These are phyloP conservation scores for Medauroidea extradentata DNA, from an alignment of 1,140 invertebrate species.

Conservation along the genomic window DNA sequence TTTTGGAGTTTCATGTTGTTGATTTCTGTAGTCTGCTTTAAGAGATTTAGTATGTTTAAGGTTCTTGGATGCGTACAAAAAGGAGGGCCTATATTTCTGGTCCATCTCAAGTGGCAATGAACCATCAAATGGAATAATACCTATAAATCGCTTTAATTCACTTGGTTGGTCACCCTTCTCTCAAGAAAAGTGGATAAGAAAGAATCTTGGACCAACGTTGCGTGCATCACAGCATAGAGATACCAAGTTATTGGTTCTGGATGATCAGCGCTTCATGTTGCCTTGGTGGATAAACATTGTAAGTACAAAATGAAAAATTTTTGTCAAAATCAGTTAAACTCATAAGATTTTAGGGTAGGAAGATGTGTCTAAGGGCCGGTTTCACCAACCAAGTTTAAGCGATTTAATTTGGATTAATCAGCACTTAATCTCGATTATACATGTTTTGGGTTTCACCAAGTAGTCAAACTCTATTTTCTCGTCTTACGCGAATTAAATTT, in stretches of 20 bases:
- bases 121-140: constrained; percentile 48
- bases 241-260: constrained; percentile 60
- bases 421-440: too few relatives aligned
- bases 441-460: too few relatives aligned
- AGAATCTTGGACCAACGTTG: constrained; percentile 65
- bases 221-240: constrained; percentile 51
- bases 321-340: too few relatives aligned
- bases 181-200: constrained; percentile 57
- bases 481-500: too few relatives aligned
- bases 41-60: constrained; percentile 23
- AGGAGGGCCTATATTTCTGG: constrained; percentile 53
- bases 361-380: too few relatives aligned
- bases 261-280: constrained; percentile 64
- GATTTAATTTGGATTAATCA: too few relatives aligned
- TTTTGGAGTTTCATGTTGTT: too few relatives aligned
- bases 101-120: constrained; percentile 63
- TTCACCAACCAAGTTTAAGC: too few relatives aligned
- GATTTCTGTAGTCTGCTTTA: not conserved
- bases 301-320: constrained; percentile 33
- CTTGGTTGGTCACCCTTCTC: constrained; percentile 66
- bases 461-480: too few relatives aligned
- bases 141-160: constrained; percentile 58
- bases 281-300: constrained; percentile 59
- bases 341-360: too few relatives aligned
- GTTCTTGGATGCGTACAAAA: constrained; percentile 53